A percentile compares a stretch with the other conserved stretches of the same genome.
phyloP scores from a whole-genome alignment of 2,797 vertebrate genomes.

The Gymnocypris eckloni region DNA sequence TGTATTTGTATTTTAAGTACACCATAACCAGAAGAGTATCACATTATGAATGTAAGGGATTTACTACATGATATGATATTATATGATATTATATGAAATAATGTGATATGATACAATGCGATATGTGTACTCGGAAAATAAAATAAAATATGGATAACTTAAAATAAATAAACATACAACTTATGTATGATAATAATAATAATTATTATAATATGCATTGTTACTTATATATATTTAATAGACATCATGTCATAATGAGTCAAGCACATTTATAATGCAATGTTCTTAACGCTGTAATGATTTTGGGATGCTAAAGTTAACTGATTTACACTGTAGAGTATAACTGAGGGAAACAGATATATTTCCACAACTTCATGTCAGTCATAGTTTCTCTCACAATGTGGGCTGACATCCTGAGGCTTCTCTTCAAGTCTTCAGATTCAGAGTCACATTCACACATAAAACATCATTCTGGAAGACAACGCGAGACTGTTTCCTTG shows the following conservation, averaged over 20 bases:
- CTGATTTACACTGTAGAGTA: background rate
- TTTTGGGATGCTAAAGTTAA: background rate
- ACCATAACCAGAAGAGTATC: background rate
- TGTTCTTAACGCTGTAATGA: background rate
- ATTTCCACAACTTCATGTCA: background rate
- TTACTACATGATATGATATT: background rate
- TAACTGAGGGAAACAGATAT: background rate
- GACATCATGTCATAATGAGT: background rate
- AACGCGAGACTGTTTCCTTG: background rate
- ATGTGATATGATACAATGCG: background rate
- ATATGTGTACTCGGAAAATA: too few relatives aligned
- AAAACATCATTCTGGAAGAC: conserved; percentile 15
- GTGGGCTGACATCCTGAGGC: conserved; percentile 17
- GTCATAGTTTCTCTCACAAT: background rate
- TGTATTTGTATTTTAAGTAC: background rate
- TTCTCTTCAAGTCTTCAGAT: conserved; percentile 17
- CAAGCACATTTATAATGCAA: background rate
- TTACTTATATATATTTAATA: background rate
- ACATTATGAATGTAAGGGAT: background rate
- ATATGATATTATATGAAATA: background rate
- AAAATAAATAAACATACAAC: too few relatives aligned
- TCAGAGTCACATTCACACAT: conserved; percentile 21
- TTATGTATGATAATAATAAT: too few relatives aligned
- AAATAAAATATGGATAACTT: too few relatives aligned
- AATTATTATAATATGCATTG: too few relatives aligned